These are phyloP conservation scores for Zaprionus africanus DNA, from an alignment of 1,140 invertebrate genomes.

Conservation along the genomic window DNA sequence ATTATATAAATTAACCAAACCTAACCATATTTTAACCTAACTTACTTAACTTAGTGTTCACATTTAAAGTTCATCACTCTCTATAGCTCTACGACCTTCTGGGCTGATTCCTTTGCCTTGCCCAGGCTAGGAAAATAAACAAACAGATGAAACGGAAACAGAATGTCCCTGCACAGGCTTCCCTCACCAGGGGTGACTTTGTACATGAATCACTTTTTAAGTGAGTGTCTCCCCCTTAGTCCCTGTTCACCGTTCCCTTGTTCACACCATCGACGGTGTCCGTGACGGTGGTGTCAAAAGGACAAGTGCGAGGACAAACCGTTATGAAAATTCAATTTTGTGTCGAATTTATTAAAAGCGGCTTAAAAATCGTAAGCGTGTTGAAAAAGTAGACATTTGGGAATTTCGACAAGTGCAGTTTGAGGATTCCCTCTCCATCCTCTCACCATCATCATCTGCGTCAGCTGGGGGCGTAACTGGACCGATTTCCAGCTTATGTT, in stretches of 20 bases:
- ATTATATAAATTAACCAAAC: too few relatives aligned
- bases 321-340: slow-evolving; percentile 84
- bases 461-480: slow-evolving; percentile 21
- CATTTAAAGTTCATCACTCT: background rate
- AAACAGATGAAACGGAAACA: slow-evolving; percentile 30
- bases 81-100: background rate
- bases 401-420: slow-evolving; percentile 73
- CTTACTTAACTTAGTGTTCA: too few relatives aligned
- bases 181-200: slow-evolving; percentile 57
- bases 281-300: slow-evolving; percentile 68
- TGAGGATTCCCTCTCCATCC: slow-evolving; percentile 16
- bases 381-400: slow-evolving; percentile 81
- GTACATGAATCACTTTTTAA: slow-evolving; percentile 80
- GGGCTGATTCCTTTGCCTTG: background rate
- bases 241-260: slow-evolving; percentile 6
- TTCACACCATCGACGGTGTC: background rate
- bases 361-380: slow-evolving; percentile 78
- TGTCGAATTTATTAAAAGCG: slow-evolving; percentile 84
- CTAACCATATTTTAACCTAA: too few relatives aligned
- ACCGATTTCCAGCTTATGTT: slow-evolving; percentile 48
- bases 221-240: slow-evolving; percentile 56
- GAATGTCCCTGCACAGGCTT: background rate
- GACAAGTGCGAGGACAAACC: slow-evolving; percentile 65
- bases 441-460: slow-evolving; percentile 22
- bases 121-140: slow-evolving; percentile 22